These are phyloP conservation scores for Hydrotaea cyrtoneurina DNA, from an alignment of 2,888 invertebrate genomes.

Conservation along the genomic window DNA sequence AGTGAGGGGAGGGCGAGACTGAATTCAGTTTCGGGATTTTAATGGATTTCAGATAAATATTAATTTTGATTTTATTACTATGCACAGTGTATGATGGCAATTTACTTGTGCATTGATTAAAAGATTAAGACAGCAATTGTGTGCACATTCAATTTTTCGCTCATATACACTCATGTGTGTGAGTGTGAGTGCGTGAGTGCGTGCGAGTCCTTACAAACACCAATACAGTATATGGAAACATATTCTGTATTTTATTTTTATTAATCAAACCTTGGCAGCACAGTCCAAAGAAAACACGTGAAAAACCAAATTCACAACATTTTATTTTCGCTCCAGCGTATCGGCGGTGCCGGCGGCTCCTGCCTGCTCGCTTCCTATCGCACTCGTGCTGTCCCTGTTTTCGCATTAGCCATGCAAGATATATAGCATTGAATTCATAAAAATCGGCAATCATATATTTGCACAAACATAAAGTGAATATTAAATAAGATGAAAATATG, in stretches of 20 bases:
- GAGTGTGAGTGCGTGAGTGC: too few species aligned
- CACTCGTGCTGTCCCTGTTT: too few species aligned
- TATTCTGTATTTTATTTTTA: not conserved
- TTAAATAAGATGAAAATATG: slow-evolving; percentile 26
- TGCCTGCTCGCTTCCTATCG: not conserved
- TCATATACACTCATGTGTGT: not conserved
- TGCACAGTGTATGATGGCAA: not conserved
- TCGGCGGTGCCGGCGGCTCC: not conserved
- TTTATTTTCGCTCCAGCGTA: not conserved
- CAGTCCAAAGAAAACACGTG: not conserved
- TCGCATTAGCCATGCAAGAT: slow-evolving; percentile 2
- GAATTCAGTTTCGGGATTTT: not conserved
- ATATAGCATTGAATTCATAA: slow-evolving; percentile 21
- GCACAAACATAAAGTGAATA: slow-evolving; percentile 23
- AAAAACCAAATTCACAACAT: slow-evolving; percentile 10
- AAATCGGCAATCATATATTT: slow-evolving; percentile 33
- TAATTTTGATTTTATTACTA: slow-evolving; percentile 25
- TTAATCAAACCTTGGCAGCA: not conserved
- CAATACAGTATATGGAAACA: too few species aligned
- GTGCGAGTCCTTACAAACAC: too few species aligned
- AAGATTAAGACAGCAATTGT: slow-evolving; percentile 7
- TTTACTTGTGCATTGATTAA: slow-evolving; percentile 11
- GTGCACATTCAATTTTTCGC: not conserved
- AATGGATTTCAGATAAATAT: slow-evolving; percentile 26
- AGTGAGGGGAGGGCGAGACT: not conserved